Percentiles rank a stretch among this genome's conserved stretches.
Conservation (phyloP, 2,888 invertebrate species). For the Lycia hirtaria region DNA sequence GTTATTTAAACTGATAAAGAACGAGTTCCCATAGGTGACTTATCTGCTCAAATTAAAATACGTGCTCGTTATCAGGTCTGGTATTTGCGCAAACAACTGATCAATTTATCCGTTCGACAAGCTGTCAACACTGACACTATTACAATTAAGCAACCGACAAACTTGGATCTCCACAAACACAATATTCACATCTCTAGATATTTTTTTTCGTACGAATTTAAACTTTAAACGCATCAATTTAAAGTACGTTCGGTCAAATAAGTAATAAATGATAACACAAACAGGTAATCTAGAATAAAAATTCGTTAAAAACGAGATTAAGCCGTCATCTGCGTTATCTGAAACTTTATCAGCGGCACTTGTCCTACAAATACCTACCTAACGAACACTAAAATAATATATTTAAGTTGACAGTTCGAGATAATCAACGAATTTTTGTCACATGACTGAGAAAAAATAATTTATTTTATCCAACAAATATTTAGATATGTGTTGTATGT, state of each 20-base stretch:
- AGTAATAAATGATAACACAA: conserved; percentile 47
- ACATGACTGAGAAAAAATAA: conserved; percentile 50
- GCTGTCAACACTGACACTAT: conserved; percentile 79
- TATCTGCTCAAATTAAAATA: conserved; percentile 74
- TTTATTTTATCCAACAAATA: too few relatives aligned
- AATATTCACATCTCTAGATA: conserved; percentile 48
- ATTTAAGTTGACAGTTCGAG: conserved; percentile 70
- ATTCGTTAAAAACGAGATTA: conserved; percentile 82
- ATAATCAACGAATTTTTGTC: conserved; percentile 64
- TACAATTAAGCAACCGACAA: conserved; percentile 83
- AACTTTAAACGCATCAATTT: conserved; percentile 26
- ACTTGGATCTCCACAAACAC: conserved; percentile 68
- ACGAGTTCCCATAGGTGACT: conserved; percentile 64
- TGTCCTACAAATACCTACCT: conserved; percentile 64
- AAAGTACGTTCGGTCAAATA: conserved; percentile 40
- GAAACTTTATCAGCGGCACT: conserved; percentile 68
- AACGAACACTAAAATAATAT: conserved; percentile 70
- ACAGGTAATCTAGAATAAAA: conserved; percentile 69
- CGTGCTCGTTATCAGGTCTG: conserved; percentile 78
- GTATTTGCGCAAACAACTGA: conserved; percentile 82
- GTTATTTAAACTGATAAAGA: conserved; percentile 57
- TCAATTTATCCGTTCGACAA: conserved; percentile 82
- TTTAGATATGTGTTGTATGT: too few relatives aligned
- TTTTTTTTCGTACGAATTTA: conserved; percentile 6
- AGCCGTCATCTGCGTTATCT: conserved; percentile 82